Conservation (phyloP, 2,797 vertebrate species). For the Petrocephalus schoutedeni region DNA sequence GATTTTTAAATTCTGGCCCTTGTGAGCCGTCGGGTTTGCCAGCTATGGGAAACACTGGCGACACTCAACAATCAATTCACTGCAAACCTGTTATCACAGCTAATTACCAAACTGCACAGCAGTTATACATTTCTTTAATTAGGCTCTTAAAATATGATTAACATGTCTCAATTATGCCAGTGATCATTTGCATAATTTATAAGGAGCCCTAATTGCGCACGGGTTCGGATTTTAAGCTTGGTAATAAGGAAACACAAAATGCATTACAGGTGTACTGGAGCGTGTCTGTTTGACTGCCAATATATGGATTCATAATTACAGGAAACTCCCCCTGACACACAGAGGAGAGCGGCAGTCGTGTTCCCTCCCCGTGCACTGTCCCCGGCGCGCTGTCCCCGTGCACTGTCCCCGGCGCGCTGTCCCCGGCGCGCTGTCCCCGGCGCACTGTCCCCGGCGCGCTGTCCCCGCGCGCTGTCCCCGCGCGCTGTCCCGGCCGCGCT, state of each 20-base stretch:
- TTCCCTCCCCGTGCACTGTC: not conserved
- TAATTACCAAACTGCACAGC: conserved; percentile 92
- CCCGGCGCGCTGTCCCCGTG: not conserved
- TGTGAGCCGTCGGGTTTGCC: not conserved
- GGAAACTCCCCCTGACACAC: conserved; percentile 7
- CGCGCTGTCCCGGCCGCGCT: no score
- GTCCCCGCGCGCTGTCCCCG: no score
- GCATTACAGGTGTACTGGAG: conserved; percentile 37
- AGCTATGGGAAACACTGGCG: not conserved
- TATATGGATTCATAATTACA: conserved; percentile 39
- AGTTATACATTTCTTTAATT: conserved; percentile 97
- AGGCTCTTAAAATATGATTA: conserved; percentile 99
- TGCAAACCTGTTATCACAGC: conserved; percentile 81
- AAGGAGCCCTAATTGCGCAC: conserved; percentile 86
- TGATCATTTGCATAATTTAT: conserved; percentile 99
- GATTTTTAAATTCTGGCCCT: not conserved
- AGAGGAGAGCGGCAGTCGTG: not conserved
- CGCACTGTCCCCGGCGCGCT: no score
- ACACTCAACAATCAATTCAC: conserved; percentile 36
- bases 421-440: no score
- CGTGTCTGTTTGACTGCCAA: conserved; percentile 46
- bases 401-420: not conserved
- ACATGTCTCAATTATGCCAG: conserved; percentile 84
- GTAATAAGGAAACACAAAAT: conserved; percentile 66
- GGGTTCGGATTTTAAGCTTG: conserved; percentile 73